Base-by-base conservation (phyloP, 2,113 vertebrate species). In the Etheostoma cragini region DNA sequence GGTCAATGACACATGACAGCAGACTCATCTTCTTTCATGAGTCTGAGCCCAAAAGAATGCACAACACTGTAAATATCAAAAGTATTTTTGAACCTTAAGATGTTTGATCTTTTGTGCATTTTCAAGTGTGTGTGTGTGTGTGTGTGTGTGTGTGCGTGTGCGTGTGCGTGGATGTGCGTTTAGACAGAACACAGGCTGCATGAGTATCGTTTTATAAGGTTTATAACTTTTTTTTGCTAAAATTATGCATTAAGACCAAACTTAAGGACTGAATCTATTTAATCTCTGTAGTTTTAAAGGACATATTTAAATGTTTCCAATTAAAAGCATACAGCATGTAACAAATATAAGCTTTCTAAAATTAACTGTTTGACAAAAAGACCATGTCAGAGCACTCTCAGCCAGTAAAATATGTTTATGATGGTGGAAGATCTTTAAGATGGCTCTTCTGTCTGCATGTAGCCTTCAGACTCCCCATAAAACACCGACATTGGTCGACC, bases 1-100 rank as follows among this genome's bases (percentile, higher is more conserved):
- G 72, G 84, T 84, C 84, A 77, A 56, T 79, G 72, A 66, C 84
- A 72, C 77, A 88, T 84, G 78, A 89, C 84, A 57, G 56, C 33
- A 74, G 63, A 85, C 64, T 76, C 81, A 82, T 84, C 77, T 58
- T 57, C 52, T 64, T 67, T 81, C 24, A 62, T 71, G 78, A 65
- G 50, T 82, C 74, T 47, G 38, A 13, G 35, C 35, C 56, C 63
- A 57, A 78, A 83, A 47, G 53, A 61, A 64, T 4, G 22, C 16
- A 67, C 8, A 76, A 66, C 54, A 22, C 71, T 30, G 15, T 64
- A 72, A 81, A 81, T 66, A 67, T 56, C 71, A 69, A 33, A 62
- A 68, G 19, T 76, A 54, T 76, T 82, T 26, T 26, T 3, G 26
- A 26, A 26, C 26, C 26, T 26, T 26, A 26, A 26, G 26, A 26